Base-by-base conservation (phyloP, 2,797 vertebrate genomes). In the Liasis olivaceus region DNA sequence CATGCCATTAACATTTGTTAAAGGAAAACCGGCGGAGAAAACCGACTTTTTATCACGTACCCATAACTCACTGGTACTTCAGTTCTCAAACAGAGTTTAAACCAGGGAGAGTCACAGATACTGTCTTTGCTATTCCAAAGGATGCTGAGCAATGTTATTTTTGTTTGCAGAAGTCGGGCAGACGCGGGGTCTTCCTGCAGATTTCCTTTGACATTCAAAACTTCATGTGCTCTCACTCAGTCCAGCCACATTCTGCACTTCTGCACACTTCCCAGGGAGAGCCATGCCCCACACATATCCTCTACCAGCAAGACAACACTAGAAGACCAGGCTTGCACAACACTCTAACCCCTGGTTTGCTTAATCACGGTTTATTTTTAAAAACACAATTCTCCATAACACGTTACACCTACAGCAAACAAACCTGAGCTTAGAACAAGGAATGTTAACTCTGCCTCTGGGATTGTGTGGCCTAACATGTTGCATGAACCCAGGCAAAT, bases 11-110 rank as follows among this genome's bases (percentile, higher is more conserved):
- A 0, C 0, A 15, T 0, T 0, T 1, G 26, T 9, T 26, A 17
- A n/a, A 0, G 11, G 20, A 26, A 0, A 26, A 47, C 77, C 0
- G 17, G 36, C 11, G 0, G 0, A 4, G 31, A 0, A 22, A 0
- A 28, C 0, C 0, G 0, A 0, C 0, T 20, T 3, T 47, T 47
- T 77, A 62, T 59, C 28, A 31, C 7, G 0, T 22, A 11, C 13
- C 93, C 3, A 5, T 0, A 20, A 0, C 0, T 47, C 0, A 0
- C 28, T 13, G 64, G 2, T 14, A 11, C 90, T 59, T 5, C 28
- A 15, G 62, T 20, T 47, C 1, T 0, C 0, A 81, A 93, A 2
- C 62, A 72, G 69, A 90, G 14, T 22, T 62, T 69, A 24, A 26
- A 22, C 22, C 36, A 62, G 42, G 24, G 1, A 0, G 17, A 89